Conservation (phyloP, 1,140 invertebrate genomes). For the Orius insidiosus region DNA sequence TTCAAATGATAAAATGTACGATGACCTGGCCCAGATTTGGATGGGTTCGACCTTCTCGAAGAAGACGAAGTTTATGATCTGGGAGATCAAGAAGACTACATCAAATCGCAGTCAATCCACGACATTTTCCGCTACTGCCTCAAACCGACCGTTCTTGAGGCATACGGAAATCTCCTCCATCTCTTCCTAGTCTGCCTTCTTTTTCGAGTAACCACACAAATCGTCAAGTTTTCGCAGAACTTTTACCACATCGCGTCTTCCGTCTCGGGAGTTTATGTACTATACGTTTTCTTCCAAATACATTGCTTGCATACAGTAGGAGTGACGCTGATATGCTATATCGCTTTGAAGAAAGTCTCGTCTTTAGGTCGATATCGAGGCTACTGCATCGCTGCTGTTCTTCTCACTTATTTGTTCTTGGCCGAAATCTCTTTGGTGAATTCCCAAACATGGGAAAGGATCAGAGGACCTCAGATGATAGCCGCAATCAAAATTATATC, state of each 20-base stretch:
- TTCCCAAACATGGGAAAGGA: conserved; percentile 59
- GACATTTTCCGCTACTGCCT: conserved; percentile 12
- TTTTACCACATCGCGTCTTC: conserved; percentile 12
- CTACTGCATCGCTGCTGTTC: not conserved
- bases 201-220: conserved; percentile 10
- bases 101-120: not conserved
- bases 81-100: conserved; percentile 5
- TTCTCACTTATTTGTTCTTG: conserved; percentile 11
- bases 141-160: conserved; percentile 11
- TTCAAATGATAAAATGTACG: conserved; percentile 5
- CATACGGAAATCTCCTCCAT: conserved; percentile 9
- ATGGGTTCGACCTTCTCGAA: conserved; percentile 9
- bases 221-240: not conserved
- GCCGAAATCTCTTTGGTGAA: conserved; percentile 35
- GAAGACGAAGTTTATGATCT: conserved; percentile 10
- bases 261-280: conserved; percentile 10
- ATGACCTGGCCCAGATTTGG: conserved; percentile 10
- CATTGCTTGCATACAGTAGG: not conserved
- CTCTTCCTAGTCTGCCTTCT: conserved; percentile 12
- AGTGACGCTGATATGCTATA: conserved; percentile 2
- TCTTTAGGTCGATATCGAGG: conserved; percentile 4
- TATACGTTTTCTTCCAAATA: conserved; percentile 13
- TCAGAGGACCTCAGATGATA: conserved; percentile 82
- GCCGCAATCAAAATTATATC: conserved; percentile 84
- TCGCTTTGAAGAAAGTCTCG: conserved; percentile 5